Evolutionary conservation across 2,888 invertebrate genomes (phyloP).

Genomic region (Plemyria rubiginata): DNA sequence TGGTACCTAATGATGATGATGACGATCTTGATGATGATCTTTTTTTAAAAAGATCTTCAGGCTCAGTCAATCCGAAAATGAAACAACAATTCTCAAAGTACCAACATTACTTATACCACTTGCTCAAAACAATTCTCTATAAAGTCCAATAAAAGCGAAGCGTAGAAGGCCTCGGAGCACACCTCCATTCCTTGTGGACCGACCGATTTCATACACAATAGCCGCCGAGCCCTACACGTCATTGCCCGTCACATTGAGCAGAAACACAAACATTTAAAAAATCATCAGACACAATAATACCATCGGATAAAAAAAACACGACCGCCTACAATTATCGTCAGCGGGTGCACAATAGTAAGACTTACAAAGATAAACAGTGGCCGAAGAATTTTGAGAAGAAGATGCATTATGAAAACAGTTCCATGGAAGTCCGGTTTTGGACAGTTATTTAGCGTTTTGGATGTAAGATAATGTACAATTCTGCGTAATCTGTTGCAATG

Average conservation of each 20-base stretch:
- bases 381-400: slow-evolving; percentile 56
- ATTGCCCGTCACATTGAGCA: slow-evolving; percentile 76
- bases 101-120: slow-evolving; percentile 47
- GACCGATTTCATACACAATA: slow-evolving; percentile 69
- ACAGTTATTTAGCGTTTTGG: slow-evolving; percentile 29
- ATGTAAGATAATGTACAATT: slow-evolving; percentile 21
- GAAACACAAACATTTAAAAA: slow-evolving; percentile 82
- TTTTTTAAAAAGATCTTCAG: no score
- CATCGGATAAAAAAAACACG: slow-evolving; percentile 54
- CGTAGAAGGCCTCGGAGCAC: slow-evolving; percentile 65
- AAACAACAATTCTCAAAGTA: slow-evolving; percentile 46
- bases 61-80: no score
- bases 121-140: slow-evolving; percentile 34
- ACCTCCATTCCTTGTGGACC: slow-evolving; percentile 61
- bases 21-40: no score
- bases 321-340: slow-evolving; percentile 66
- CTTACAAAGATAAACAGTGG: slow-evolving; percentile 74
- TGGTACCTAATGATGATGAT: no score
- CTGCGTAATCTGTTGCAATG: slow-evolving; percentile 32
- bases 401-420: slow-evolving; percentile 60
- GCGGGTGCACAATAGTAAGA: slow-evolving; percentile 68
- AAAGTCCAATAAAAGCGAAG: slow-evolving; percentile 56
- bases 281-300: slow-evolving; percentile 72
- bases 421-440: slow-evolving; percentile 41
- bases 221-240: slow-evolving; percentile 70